Evolutionary conservation across 2,888 invertebrate species (phyloP), one percentile per base, ranked within the genome.

Genomic region (Drosophila imparisetae): DNA sequence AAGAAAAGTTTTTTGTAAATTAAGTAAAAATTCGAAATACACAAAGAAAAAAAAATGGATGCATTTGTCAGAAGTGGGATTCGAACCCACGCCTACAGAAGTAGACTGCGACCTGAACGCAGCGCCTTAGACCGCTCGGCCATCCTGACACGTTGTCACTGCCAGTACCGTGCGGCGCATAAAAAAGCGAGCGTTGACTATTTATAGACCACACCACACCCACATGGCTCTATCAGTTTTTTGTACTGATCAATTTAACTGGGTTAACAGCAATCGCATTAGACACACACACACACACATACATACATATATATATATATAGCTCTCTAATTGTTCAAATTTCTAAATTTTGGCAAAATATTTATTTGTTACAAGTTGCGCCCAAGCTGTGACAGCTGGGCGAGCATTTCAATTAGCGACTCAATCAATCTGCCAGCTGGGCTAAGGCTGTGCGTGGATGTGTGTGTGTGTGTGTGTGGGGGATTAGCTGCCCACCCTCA

Each of bases 41-140:
- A 7, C 18, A 24, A 50, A 36, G 8, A 36, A n/a, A 7, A 36
- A 50, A 21, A 30, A 66, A 15, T 2, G 7, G 1, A 2, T 4
- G 1, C 32, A 10, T 38, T 70, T 70, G 72, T 91, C 91, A 91
- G 91, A 91, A 91, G 91, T 90, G 91, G 91, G 90, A 91, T 91
- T 91, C 83, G 91, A 91, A 91, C 90, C 91, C 91, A 90, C 90
- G 91, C 90, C 90, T 90, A 91, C 91, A 89, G 84, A 86, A 86
- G 90, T 91, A 88, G 91, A 91, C 90, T 90, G 90, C 90, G 90
- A 90, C 91, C 91, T 91, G 91, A 91, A 91, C 91, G 91, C 91
- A 91, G 91, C 91, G 91, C 91, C 91, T 91, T 91, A 91, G 91
- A 91, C 91, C 74, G 52, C 74, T 74, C 73, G 73, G 68, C 73